Evolutionary conservation across 30 jellyfish, hydroid and myxozoan genomes (phyloP), one percentile per base, ranked within the genome.

Genomic region (Calvadosia cruxmelitensis): DNA sequence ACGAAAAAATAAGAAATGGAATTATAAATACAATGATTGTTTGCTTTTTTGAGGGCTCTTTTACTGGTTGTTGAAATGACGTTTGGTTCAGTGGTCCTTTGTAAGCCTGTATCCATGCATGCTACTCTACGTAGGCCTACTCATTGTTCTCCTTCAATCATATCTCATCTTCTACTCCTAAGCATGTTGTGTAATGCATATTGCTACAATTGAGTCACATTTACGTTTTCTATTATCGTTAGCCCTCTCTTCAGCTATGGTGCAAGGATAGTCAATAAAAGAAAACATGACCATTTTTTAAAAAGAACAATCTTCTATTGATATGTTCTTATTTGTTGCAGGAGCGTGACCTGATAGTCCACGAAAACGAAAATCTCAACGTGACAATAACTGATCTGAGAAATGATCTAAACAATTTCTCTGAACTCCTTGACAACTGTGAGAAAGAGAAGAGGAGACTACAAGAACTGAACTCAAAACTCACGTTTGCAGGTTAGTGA

Each of bases 271-370:
- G 23, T 20, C 27, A 53, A 32, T 10, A 53, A 32, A 53, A 23
- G 12, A 20, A 5, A 20, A 32, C 27, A 5, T 3, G 29, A 42
- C n/a, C n/a, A 52, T 48, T 25, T 63, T 52, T 48, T 64, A n/a
- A n/a, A n/a, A n/a, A n/a, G n/a, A n/a, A n/a, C n/a, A n/a, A n/a
- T n/a, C n/a, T n/a, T n/a, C n/a, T n/a, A n/a, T n/a, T n/a, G n/a
- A n/a, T 42, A 10, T 42, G 10, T 42, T 42, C 57, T 42, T 42
- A 5, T 42, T 10, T 42, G 20, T 5, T 49, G 27, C 34, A 87
- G 97, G 97, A 87, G 65, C 92, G 94, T 23, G 97, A 79, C 12
- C 67, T 76, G 31, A 50, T 87, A 33, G 80, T 87, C 7, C 93
- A 80, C 31, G 97, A 87, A 71, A 80, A 77, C 68, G 93, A 76